Percentiles rank a stretch among this genome's conserved stretches.
phyloP scores from a whole-genome alignment of 1,140 invertebrate genomes.

The Chionoecetes opilio region DNA sequence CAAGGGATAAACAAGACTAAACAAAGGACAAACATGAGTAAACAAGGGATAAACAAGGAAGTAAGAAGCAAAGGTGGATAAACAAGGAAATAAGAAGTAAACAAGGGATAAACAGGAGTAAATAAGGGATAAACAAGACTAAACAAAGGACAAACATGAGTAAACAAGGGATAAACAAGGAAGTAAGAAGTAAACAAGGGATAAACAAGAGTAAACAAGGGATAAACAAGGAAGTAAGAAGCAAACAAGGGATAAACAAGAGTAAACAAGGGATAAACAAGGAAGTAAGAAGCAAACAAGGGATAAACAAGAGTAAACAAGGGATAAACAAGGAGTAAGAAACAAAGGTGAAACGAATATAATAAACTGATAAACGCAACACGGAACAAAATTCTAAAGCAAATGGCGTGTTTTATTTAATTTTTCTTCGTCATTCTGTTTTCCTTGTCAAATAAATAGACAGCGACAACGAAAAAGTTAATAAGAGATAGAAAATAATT shows the following conservation, averaged over 20 bases:
- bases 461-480: too few species aligned
- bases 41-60: neutral
- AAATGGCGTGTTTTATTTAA: too few species aligned
- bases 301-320: too few species aligned
- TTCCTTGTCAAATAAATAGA: too few species aligned
- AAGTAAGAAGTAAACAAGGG: neutral
- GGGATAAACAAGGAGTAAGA: neutral
- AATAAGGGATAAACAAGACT: too few species aligned
- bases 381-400: too few species aligned
- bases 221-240: neutral
- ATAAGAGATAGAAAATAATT: neutral
- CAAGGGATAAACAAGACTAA: neutral
- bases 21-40: neutral
- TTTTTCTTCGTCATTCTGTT: too few species aligned
- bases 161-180: conserved; percentile 35
- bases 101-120: neutral
- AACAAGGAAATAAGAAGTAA: neutral
- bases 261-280: neutral
- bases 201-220: neutral
- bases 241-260: too few species aligned
- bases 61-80: neutral
- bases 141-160: neutral
- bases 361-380: too few species aligned
- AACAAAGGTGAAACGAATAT: too few species aligned
- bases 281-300: too few species aligned